These are phyloP conservation scores for Electrophaes corylata DNA, from an alignment of 2,888 invertebrate species.

Conservation along the genomic window DNA sequence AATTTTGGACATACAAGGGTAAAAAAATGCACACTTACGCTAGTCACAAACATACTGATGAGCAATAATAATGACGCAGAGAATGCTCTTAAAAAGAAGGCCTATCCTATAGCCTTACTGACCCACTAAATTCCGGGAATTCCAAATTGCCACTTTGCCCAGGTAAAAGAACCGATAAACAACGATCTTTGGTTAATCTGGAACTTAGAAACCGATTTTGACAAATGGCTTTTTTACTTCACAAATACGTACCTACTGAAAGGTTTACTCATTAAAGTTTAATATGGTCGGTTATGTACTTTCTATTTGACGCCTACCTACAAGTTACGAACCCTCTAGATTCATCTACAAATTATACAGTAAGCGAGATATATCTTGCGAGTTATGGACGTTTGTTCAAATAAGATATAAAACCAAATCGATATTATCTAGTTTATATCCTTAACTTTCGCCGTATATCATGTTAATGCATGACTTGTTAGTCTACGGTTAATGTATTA, in stretches of 20 bases:
- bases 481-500: neutral
- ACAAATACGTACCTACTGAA: neutral
- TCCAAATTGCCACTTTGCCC: slow-evolving; percentile 14
- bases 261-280: no score
- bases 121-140: slow-evolving; percentile 25
- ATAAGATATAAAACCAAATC: neutral
- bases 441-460: slow-evolving; percentile 7
- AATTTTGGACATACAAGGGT: no score
- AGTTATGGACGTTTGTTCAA: no score
- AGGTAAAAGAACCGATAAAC: slow-evolving; percentile 22
- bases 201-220: neutral
- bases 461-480: neutral
- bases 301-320: neutral
- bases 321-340: no score
- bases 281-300: no score
- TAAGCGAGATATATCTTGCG: no score
- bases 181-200: slow-evolving; percentile 2
- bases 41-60: neutral
- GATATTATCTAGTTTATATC: neutral
- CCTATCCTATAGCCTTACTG: slow-evolving; percentile 1
- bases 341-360: no score
- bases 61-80: slow-evolving; percentile 6
- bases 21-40: neutral
- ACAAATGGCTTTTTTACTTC: neutral
- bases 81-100: slow-evolving; percentile 12